phyloP scores from a whole-genome alignment of 2,888 invertebrate genomes.

The Anoncus sp. region DNA sequence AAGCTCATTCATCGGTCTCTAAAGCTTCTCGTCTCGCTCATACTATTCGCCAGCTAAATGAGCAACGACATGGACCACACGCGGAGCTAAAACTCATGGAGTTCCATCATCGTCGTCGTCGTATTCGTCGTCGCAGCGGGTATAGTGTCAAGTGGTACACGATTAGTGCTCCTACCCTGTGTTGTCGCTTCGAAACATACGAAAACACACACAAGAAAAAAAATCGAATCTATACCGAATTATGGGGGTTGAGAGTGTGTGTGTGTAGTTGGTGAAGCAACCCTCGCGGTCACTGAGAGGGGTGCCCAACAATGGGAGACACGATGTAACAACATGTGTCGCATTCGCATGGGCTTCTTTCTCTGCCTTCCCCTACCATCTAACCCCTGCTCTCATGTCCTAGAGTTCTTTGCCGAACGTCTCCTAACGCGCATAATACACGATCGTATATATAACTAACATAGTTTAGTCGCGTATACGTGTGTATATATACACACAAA shows the following conservation, averaged over 20 bases:
- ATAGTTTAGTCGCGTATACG: neutral
- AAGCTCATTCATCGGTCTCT: slow-evolving; percentile 14
- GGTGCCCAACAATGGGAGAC: slow-evolving; percentile 75
- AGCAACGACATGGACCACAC: slow-evolving; percentile 62
- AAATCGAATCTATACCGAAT: slow-evolving; percentile 26
- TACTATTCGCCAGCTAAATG: slow-evolving; percentile 40
- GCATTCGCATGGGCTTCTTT: slow-evolving; percentile 76
- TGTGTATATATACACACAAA: neutral
- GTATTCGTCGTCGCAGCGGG: too few species aligned
- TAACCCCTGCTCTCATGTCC: neutral
- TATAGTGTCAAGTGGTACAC: slow-evolving; percentile 80
- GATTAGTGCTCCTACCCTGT: slow-evolving; percentile 70
- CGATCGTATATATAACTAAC: neutral
- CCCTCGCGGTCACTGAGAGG: slow-evolving; percentile 55
- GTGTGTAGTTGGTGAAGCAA: slow-evolving; percentile 37
- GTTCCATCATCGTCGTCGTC: slow-evolving; percentile 68
- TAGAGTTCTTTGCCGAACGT: slow-evolving; percentile 50
- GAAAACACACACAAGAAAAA: slow-evolving; percentile 17
- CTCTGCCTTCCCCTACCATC: neutral
- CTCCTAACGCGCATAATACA: slow-evolving; percentile 14
- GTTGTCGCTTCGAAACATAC: too few species aligned
- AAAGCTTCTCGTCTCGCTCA: slow-evolving; percentile 9
- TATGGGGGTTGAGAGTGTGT: slow-evolving; percentile 6
- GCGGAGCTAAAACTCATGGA: slow-evolving; percentile 43
- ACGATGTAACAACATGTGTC: slow-evolving; percentile 82